Evolutionary conservation across 2,888 invertebrate genomes (phyloP), one percentile per base, ranked within the genome.

Genomic region (Sesia bembeciformis): DNA sequence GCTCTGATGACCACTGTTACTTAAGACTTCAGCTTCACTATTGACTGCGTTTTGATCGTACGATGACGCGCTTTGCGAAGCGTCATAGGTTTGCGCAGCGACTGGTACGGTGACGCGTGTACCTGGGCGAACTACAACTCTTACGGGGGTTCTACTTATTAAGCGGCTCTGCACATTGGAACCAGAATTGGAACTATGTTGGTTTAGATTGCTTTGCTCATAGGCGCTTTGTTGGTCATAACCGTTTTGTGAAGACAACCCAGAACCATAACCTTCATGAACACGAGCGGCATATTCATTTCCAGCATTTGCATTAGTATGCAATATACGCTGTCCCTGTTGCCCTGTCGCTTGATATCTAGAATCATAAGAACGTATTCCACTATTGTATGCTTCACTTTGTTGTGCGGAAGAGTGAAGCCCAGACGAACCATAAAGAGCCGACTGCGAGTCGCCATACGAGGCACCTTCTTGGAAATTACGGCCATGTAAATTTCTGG

Each of bases 401-500:
- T 57, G 53, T 4, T 50, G 7, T 7, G 50, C 55, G 5, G 62
- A 59, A 8, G 61, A 59, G 4, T 65, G 64, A 5, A 64, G 60
- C 56, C 59, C 62, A 6, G 60, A 58, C 7, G 58, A 56, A 8
- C 57, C 54, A n/a, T 58, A 61, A 52, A 58, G 62, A 40, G 55
- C 66, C 3, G 70, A 64, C 43, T 75, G 71, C n/a, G 72, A 66
- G 54, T 65, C 64, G 7, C 60, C 72, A 52, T 59, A 65, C 40
- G 68, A 60, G 5, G 56, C 57, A 39, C 79, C 69, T 66, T 89
- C 87, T 53, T 76, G 77, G 60, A 89, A 89, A 62, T 85, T 84
- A 52, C 89, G 79, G 6, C 87, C 88, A 54, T 74, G 67, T 5
- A 89, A 69, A 57, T 83, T 84, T 52, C 76, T 78, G 1, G 83